Percentiles rank a stretch among this genome's conserved stretches.
Conservation (phyloP, 1,140 invertebrate species). For the Spodoptera frugiperda region DNA sequence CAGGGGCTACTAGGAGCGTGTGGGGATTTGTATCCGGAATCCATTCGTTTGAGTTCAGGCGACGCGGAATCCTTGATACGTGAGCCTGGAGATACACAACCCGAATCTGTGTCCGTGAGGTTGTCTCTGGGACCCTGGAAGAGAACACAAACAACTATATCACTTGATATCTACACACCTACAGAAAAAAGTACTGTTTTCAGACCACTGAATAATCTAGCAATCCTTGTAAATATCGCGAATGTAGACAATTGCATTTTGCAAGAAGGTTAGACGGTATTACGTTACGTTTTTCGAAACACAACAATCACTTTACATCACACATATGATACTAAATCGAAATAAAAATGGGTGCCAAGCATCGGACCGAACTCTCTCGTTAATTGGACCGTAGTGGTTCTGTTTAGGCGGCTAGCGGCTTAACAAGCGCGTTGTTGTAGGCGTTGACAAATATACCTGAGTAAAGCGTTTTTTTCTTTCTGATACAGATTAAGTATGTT, state of each 20-base stretch:
- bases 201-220: not conserved
- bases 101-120: constrained; percentile 85
- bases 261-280: constrained; percentile 28
- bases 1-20: constrained; percentile 79
- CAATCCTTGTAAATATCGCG: constrained; percentile 23
- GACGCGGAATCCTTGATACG: constrained; percentile 85
- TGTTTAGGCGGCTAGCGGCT: constrained; percentile 14
- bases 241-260: not conserved
- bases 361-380: constrained; percentile 13
- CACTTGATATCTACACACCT: not conserved
- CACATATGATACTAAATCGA: constrained; percentile 3
- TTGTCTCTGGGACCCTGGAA: constrained; percentile 82
- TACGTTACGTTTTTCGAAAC: constrained; percentile 36
- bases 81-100: constrained; percentile 85
- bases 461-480: constrained; percentile 26
- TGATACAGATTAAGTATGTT: constrained; percentile 40
- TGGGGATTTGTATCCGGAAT: constrained; percentile 85
- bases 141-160: constrained; percentile 12
- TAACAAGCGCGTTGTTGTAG: constrained; percentile 18
- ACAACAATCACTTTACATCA: constrained; percentile 39
- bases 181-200: not conserved
- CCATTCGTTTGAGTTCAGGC: constrained; percentile 84
- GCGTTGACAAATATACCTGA: constrained; percentile 36
- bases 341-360: constrained; percentile 25
- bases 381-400: constrained; percentile 31